Evolutionary conservation across 2,797 vertebrate species (phyloP), one percentile per base, ranked within the genome.

Genomic region (Natrix natrix): DNA sequence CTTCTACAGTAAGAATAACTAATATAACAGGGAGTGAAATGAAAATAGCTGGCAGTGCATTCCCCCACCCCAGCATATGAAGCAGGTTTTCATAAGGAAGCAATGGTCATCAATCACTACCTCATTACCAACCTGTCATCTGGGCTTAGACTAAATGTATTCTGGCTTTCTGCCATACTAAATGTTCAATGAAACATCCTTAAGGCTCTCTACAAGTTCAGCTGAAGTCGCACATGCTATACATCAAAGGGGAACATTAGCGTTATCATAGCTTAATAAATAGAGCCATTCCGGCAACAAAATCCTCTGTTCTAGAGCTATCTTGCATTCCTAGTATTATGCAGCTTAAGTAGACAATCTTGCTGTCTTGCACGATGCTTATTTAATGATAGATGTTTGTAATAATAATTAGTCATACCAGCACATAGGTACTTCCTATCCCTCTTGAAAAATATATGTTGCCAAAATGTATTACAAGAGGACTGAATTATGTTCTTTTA

Each of bases 161-260:
- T 98, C 98, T 98, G 98, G 98, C 98, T 97, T 97, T 96, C 97
- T 98, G 98, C 98, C 98, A 98, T 97, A 97, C 98, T 98, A 98
- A 98, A 98, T 97, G 97, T 98, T 99, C 98, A 99, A 98, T 98
- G 98, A 98, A 98, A 98, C 98, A 98, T 98, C 98, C 98, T 98
- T 98, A 98, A 98, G 98, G 98, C 98, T 98, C 97, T 98, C 97
- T 97, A 97, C 97, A 97, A 98, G 98, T 98, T 98, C 98, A 98
- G 98, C 97, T 97, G 96, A 97, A 97, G 98, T 98, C 95, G 92
- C 97, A 98, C 97, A 97, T 96, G 96, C 97, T 98, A 98, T 98
- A 98, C 97, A 98, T 98, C 98, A 98, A 97, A 98, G 97, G 96
- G 83, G 97, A 98, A 98, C 98, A 98, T 97, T 97, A 98, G 97